Evolutionary conservation across 2,888 invertebrate genomes (phyloP), one percentile per base, ranked within the genome.

Genomic region (Mongoloraphidia duomilia): DNA sequence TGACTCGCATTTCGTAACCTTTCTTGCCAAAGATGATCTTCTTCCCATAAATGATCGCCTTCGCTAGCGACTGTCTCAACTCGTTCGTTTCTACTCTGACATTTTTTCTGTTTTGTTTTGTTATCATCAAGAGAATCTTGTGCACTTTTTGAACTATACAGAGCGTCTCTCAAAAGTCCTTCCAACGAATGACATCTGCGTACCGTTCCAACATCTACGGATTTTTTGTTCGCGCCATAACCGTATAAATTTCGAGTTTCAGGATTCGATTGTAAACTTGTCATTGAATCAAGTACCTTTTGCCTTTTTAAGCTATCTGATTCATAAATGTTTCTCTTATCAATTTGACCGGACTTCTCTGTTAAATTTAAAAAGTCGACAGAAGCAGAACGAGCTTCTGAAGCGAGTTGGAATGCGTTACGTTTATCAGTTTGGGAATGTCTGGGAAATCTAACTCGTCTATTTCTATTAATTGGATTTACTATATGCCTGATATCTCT

Each of bases 11-110:
- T 74, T 52, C 88, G 73, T 45, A 89, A 69, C 59, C 84, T 84
- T 60, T 88, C 88, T 49, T 83, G 73, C 89, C 89, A 89, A 34
- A 87, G 68, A 8, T 77, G 70, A 66, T 89, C 88, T 66, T 89
- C 86, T 61, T 87, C 88, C 87, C 87, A 88, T 38, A 84, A 75
- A 63, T 82, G 80, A 59, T 83, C 83, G 44, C 81, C 82, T 59
- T 76, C 76, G 50, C 69, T 70, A 38, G 60, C 26, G 61, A 53
- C 34, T 60, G 61, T 14, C 62, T 62, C 1, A 6, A 26, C 26
- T 26, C 26, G 3, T 26, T 26, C 26, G 26, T 26, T 26, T 26
- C 26, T 6, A 26, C 26, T 26, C 26, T 3, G 26, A 6, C 26
- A 26, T 26, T 6, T 26, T 26, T 26, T 26, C 26, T 26, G 26